phyloP scores from a whole-genome alignment of 2,113 vertebrate species.

The Stictonetta naevosa region DNA sequence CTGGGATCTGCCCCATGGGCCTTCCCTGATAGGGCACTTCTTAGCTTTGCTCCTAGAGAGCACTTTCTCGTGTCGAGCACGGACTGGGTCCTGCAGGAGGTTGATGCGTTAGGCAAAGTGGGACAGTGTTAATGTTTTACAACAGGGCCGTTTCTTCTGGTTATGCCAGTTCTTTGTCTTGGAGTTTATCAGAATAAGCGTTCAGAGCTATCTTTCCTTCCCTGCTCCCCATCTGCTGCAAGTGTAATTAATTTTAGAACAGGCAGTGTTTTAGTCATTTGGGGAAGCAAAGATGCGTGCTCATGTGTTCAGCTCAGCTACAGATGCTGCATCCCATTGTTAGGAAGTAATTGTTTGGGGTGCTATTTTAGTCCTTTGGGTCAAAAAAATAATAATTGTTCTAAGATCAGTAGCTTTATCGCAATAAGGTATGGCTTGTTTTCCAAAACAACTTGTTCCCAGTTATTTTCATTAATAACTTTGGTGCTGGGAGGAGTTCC shows the following conservation, averaged over 20 bases:
- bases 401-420: neutral
- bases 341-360: neutral
- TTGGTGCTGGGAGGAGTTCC: neutral
- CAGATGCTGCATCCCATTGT: neutral
- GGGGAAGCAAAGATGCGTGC: neutral
- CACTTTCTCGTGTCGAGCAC: neutral
- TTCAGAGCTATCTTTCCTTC: neutral
- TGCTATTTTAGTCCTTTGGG: conserved; percentile 22
- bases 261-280: neutral
- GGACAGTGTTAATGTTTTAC: neutral
- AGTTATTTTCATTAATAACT: neutral
- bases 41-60: neutral
- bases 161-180: neutral
- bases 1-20: neutral
- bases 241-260: conserved; percentile 24
- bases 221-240: conserved; percentile 5
- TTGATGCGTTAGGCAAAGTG: neutral
- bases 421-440: neutral
- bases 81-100: neutral
- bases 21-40: neutral
- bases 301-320: neutral
- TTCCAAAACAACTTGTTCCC: neutral
- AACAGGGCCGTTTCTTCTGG: neutral
- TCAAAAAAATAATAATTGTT: neutral
- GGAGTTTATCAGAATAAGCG: neutral